These are phyloP conservation scores for Grantiella picta DNA, from an alignment of 2,113 vertebrate genomes.

Conservation along the genomic window DNA sequence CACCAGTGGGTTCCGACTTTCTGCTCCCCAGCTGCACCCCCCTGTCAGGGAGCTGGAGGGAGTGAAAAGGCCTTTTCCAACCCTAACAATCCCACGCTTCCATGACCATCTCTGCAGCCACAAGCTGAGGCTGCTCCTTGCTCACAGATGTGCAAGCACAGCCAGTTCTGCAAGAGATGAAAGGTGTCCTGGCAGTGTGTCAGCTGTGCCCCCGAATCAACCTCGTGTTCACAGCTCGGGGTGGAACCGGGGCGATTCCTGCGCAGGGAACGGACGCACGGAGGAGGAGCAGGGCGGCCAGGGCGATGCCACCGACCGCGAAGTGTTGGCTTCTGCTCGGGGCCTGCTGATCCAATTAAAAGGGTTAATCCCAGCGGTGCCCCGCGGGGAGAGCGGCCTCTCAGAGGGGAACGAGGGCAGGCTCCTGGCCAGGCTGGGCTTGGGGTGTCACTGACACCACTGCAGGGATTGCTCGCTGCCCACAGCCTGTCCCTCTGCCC, in stretches of 20 bases:
- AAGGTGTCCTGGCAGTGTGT: fast-evolving
- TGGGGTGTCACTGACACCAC: fast-evolving
- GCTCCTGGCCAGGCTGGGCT: background rate
- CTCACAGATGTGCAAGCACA: fast-evolving
- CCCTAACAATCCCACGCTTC: background rate
- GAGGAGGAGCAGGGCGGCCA: background rate
- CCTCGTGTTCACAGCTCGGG: background rate
- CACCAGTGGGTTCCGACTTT: background rate
- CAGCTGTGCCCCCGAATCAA: background rate
- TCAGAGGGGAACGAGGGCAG: background rate
- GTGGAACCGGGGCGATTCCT: background rate
- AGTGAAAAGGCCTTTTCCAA: background rate
- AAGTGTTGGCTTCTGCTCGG: background rate
- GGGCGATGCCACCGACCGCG: background rate
- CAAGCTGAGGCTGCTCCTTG: background rate
- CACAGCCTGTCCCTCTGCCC: background rate
- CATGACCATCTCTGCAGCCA: background rate
- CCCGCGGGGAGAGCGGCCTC: background rate
- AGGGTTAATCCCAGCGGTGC: background rate
- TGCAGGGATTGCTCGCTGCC: fast-evolving
- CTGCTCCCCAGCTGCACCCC: background rate
- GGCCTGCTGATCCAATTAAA: conserved; percentile 20
- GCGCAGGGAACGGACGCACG: background rate
- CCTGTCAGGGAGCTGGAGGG: background rate
- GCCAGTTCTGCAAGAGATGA: background rate